Percentiles rank a stretch among this genome's conserved stretches.
Conservation (phyloP, 2,797 vertebrate genomes). For the Etheostoma perlongum region DNA sequence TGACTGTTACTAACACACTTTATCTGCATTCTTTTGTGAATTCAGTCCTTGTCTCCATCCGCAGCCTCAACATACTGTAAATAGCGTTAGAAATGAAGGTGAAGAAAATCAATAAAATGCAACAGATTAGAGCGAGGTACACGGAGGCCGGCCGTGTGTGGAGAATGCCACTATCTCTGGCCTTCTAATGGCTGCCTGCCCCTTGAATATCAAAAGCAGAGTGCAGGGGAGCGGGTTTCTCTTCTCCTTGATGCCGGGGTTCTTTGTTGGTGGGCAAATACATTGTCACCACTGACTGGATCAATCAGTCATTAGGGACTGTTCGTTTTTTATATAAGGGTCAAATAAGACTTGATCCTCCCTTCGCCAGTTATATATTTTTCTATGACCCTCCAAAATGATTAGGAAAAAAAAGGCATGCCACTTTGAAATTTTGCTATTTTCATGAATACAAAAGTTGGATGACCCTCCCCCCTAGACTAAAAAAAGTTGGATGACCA, state of each 20-base stretch:
- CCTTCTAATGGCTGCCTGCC: slow-evolving; percentile 48
- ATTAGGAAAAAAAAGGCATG: too few species aligned
- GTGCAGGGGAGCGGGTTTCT: slow-evolving; percentile 12
- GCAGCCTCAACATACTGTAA: slow-evolving; percentile 56
- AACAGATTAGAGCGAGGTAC: slow-evolving; percentile 48
- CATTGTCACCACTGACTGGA: not conserved
- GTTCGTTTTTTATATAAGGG: too few species aligned
- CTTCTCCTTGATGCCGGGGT: not conserved
- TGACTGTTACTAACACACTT: slow-evolving; percentile 38
- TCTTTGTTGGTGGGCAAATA: slow-evolving; percentile 4
- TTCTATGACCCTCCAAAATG: too few species aligned
- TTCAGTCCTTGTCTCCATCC: slow-evolving; percentile 47
- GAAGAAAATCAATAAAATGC: slow-evolving; percentile 63
- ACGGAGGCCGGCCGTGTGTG: slow-evolving; percentile 25
- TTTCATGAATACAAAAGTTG: too few species aligned
- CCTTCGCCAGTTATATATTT: too few species aligned
- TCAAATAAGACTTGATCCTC: too few species aligned
- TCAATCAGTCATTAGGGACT: slow-evolving; percentile 8
- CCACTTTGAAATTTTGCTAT: too few species aligned
- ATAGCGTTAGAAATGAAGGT: slow-evolving; percentile 38
- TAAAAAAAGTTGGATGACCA: too few species aligned
- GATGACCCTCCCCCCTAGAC: too few species aligned
- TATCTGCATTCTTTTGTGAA: slow-evolving; percentile 48
- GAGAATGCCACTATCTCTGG: slow-evolving; percentile 35
- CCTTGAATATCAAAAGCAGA: slow-evolving; percentile 28